A percentile compares a stretch with the other conserved stretches of the same genome.
Conservation (phyloP, 2,888 invertebrate species). For the Protula sp. region DNA sequence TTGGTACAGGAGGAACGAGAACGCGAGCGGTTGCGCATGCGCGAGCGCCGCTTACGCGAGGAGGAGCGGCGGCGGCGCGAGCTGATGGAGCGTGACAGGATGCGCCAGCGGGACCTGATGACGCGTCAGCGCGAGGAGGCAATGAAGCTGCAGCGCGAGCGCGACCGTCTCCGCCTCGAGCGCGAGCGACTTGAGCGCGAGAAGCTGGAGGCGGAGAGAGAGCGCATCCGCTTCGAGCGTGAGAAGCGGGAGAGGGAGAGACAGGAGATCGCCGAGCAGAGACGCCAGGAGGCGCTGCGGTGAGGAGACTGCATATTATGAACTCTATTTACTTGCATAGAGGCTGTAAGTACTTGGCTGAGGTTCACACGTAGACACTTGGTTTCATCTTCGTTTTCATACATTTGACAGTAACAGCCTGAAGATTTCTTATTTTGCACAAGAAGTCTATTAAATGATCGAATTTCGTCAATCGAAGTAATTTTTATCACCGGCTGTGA, state of each 20-base stretch:
- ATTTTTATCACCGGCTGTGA: too few species aligned
- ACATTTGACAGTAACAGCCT: too few species aligned
- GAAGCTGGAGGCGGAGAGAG: conserved; percentile 57
- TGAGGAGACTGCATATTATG: not conserved
- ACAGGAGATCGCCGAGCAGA: conserved; percentile 73
- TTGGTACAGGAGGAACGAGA: conserved; percentile 47
- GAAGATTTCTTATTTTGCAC: too few species aligned
- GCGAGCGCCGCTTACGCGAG: conserved; percentile 65
- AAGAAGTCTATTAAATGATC: too few species aligned
- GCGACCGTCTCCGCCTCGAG: conserved; percentile 44
- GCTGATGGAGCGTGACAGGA: conserved; percentile 63
- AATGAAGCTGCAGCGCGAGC: conserved; percentile 64
- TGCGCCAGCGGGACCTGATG: conserved; percentile 64
- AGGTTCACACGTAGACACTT: too few species aligned
- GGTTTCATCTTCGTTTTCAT: too few species aligned
- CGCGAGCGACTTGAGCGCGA: conserved; percentile 62
- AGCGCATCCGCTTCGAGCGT: conserved; percentile 59
- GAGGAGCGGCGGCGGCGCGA: conserved; percentile 71
- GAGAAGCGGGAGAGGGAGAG: conserved; percentile 53
- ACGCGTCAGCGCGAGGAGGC: conserved; percentile 83
- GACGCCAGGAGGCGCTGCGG: conserved; percentile 56
- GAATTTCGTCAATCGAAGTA: too few species aligned
- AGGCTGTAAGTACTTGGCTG: too few species aligned
- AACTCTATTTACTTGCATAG: not conserved
- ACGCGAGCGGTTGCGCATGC: conserved; percentile 66